Evolutionary conservation across 2,797 vertebrate genomes (phyloP), one percentile per base, ranked within the genome.

Genomic region (Ctenopoma multispine): DNA sequence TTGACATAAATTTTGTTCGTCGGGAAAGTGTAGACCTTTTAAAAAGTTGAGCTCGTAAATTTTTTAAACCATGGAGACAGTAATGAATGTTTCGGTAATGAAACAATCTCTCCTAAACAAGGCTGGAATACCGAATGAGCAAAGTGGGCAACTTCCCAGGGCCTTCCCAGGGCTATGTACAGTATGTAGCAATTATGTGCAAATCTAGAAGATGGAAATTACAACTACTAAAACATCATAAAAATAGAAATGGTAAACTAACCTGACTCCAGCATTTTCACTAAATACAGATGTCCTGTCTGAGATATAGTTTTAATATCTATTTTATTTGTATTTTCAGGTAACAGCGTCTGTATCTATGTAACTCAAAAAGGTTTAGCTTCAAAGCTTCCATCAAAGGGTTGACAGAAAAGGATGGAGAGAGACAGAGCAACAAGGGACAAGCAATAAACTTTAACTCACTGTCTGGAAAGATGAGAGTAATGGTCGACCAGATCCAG

Each of bases 61-160:
- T 43, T 14, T 14, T 27, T n/a, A n/a, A 40, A 65, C 29, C 24
- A 59, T 0, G 18, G 18, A 43, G 46, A n/a, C 14, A 43, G 20
- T 24, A 24, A 24, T 24, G 24, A 24, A 24, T 24, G 24, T 24
- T 24, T 24, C 9, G 48, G 11, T 68, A 10, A 46, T 3, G 40
- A 54, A 72, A 71, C 20, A 41, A 27, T 34, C 44, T 50, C 51
- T n/a, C 6, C 34, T 36, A 54, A 54, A 54, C 29, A 34, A 55
- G 31, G n/a, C 8, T 36, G 53, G 7, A 14, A 21, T 56, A 4
- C 1, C 20, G 9, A 17, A 9, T 9, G 21, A 24, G 51, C n/a
- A 41, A 60, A 43, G 27, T 29, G n/a, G 60, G 15, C 7, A n/a
- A 41, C 12, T 11, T 14, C 12, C 13, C 0, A 0, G 38, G 23